A percentile compares a stretch with the other conserved stretches of the same genome.
These are phyloP conservation scores for Sarcophaga rosellei DNA, from an alignment of 2,888 invertebrate genomes.

Conservation along the genomic window DNA sequence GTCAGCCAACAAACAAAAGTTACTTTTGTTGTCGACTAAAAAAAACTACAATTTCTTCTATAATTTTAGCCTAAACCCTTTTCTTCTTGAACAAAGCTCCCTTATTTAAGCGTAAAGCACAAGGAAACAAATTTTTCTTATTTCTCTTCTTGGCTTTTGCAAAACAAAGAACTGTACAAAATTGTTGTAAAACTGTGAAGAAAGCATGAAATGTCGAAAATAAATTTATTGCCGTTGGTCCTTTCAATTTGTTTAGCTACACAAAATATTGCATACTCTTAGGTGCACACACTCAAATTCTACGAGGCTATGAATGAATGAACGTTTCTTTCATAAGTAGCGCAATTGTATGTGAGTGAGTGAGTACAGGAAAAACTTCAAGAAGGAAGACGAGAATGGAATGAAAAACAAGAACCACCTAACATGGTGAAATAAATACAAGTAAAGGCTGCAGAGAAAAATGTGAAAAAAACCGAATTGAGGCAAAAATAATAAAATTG, in stretches of 20 bases:
- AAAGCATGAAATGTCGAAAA: constrained; percentile 30
- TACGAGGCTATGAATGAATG: too few relatives aligned
- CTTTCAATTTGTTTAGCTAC: constrained; percentile 3
- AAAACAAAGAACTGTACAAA: background rate
- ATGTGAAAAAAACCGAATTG: too few relatives aligned
- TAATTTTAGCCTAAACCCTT: too few relatives aligned
- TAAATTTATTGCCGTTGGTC: constrained; percentile 30
- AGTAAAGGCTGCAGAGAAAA: background rate
- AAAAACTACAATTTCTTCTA: too few relatives aligned
- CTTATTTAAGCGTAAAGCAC: too few relatives aligned
- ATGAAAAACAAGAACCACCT: background rate
- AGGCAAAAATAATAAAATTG: background rate
- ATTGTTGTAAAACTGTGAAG: background rate
- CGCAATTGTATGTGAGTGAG: background rate
- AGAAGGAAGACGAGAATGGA: background rate
- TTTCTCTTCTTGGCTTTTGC: background rate
- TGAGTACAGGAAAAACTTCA: background rate
- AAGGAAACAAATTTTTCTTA: too few relatives aligned
- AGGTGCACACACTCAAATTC: too few relatives aligned
- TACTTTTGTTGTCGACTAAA: too few relatives aligned
- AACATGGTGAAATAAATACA: background rate
- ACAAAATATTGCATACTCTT: background rate
- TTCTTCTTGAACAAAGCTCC: too few relatives aligned
- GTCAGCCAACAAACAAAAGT: too few relatives aligned
- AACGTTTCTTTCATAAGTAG: too few relatives aligned